Conservation (phyloP, 2,797 vertebrate genomes). For the Cyprinodon diabolis region DNA sequence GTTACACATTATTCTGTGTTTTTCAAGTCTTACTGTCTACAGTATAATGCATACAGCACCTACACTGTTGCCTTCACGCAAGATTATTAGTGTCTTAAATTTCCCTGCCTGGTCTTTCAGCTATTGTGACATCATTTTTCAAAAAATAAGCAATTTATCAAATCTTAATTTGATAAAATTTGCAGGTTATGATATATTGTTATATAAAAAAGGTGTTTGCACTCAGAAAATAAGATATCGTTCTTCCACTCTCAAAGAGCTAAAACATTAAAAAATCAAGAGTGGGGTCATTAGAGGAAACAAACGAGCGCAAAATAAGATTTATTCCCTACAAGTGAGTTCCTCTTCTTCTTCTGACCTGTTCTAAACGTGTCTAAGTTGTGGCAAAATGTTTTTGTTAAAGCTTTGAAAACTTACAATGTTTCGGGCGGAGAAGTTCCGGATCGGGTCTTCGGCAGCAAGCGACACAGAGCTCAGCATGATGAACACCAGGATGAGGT, state of each 20-base stretch:
- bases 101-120: not conserved
- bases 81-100: not conserved
- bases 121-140: not conserved
- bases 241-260: conserved; percentile 21
- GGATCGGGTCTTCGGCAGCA: conserved; percentile 97
- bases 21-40: not conserved
- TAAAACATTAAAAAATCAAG: conserved; percentile 49
- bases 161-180: not conserved
- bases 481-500: conserved; percentile 99
- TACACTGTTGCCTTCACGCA: not conserved
- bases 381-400: not conserved
- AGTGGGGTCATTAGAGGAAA: conserved; percentile 20
- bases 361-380: conserved; percentile 11
- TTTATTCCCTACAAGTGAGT: conserved; percentile 4
- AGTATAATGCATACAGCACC: not conserved
- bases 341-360: conserved; percentile 3
- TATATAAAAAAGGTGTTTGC: not conserved
- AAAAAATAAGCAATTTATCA: not conserved
- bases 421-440: conserved; percentile 95
- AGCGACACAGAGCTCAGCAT: conserved; percentile 98
- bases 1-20: not conserved
- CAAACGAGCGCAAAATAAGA: conserved; percentile 6
- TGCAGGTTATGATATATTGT: not conserved
- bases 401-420: conserved; percentile 84
- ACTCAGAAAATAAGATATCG: not conserved